Conservation (phyloP, 2,113 vertebrate species). For the Cyphomyrus discorhynchus region DNA sequence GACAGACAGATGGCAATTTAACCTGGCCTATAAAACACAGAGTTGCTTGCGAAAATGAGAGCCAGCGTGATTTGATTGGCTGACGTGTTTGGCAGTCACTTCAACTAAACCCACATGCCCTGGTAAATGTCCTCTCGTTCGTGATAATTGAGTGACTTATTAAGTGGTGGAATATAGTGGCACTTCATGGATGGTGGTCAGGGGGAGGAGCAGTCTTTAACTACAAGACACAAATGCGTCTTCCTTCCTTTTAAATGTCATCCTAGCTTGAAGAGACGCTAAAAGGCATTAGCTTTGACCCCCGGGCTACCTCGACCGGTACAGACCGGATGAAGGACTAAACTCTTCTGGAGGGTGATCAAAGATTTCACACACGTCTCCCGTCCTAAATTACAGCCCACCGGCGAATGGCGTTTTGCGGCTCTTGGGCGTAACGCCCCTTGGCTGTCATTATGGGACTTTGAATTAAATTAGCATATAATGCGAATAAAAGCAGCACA, state of each 20-base stretch:
- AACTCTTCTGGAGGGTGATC: not conserved
- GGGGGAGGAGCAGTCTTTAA: not conserved
- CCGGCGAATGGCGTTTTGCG: not conserved
- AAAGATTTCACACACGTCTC: not conserved
- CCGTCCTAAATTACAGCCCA: not conserved
- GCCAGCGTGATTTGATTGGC: not conserved
- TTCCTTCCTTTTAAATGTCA: not conserved
- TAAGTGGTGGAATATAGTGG: not conserved
- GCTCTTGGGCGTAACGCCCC: not conserved
- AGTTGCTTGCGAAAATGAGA: not conserved
- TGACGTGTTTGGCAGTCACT: not conserved
- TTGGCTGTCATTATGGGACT: not conserved
- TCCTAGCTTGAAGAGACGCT: not conserved
- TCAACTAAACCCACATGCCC: not conserved
- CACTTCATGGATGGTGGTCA: not conserved
- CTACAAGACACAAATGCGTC: not conserved
- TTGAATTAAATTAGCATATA: slow-evolving; percentile 13
- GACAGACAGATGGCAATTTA: not conserved
- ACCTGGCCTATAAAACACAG: not conserved
- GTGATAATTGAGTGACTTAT: slow-evolving; percentile 9
- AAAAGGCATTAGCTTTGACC: not conserved
- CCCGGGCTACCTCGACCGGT: not conserved
- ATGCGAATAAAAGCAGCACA: not conserved
- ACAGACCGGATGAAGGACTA: not conserved
- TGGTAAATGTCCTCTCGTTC: not conserved